Base-by-base conservation (phyloP, 2,113 vertebrate genomes). In the Pristiophorus japonicus region DNA sequence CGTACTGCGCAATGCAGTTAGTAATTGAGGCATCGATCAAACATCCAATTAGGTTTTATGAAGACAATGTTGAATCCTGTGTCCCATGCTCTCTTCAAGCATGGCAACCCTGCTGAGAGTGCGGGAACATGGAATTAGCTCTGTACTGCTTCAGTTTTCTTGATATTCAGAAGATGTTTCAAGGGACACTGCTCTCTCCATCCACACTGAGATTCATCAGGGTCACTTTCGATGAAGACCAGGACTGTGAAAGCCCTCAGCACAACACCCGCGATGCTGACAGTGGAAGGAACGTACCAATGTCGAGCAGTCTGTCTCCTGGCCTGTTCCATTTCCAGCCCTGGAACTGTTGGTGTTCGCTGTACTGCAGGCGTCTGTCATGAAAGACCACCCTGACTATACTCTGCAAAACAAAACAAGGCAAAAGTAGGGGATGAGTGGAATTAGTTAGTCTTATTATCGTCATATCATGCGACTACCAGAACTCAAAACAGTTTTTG, bases 291-390 rank as follows among this genome's bases (percentile, higher is more conserved):
- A 47, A 38, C 93, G 73, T 96, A 97, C 97, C 96, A 3, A 97
- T 96, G 78, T 97, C 96, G 30, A 97, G 95, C 96, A 97, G 96
- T 24, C 96, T 93, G 5, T 97, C 97, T 0, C 97, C 97, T 0
- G 97, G 96, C 45, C 95, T 85, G 91, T 95, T 97, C 96, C 97
- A 96, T 16, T 96, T 95, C 97, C 96, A 97, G 20, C 96, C 96
- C 0, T 96, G 96, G 96, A 97, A 96, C 95, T 97, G 97, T 73
- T 97, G 97, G 95, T 96, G 96, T 95, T 97, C 97, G 0, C 11
- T 97, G 96, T 96, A 96, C 73, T 96, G 96, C 24, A 97, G 96
- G 11, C 95, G 84, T 16, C 93, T 96, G 78, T 97, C 96, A 0
- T 96, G 96, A 87, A 97, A 97, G 0, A 95, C 92, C 95, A 97